Evolutionary conservation across 2,797 vertebrate species (phyloP).

Genomic region (Anniella stebbinsi): DNA sequence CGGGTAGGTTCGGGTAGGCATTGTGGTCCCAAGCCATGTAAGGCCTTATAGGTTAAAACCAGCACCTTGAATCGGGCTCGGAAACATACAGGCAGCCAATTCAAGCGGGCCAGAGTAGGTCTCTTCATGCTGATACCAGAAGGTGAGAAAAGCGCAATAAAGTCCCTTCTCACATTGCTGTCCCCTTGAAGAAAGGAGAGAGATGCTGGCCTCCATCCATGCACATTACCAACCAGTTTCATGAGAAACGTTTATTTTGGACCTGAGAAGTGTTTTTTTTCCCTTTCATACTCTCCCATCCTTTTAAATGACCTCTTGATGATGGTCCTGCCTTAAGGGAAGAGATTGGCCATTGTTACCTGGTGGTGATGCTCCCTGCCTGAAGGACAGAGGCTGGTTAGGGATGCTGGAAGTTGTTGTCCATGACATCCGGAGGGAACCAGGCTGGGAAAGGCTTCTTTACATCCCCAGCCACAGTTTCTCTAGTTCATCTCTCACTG

Average conservation of each 20-base stretch:
- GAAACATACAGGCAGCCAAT: too few relatives aligned
- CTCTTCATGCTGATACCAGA: not conserved
- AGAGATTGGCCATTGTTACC: too few relatives aligned
- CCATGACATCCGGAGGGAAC: too few relatives aligned
- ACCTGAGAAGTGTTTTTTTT: not conserved
- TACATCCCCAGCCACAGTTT: not conserved
- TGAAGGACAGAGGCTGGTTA: too few relatives aligned
- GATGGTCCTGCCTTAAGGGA: too few relatives aligned
- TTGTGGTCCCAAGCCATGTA: too few relatives aligned
- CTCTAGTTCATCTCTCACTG: not conserved
- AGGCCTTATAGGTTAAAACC: too few relatives aligned
- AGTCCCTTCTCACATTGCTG: not conserved
- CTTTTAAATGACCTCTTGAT: not conserved
- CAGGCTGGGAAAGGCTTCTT: not conserved
- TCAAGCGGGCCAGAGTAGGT: too few relatives aligned
- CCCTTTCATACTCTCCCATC: not conserved
- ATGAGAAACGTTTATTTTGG: not conserved
- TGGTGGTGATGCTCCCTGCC: too few relatives aligned
- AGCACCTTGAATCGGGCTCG: too few relatives aligned
- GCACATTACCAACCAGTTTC: not conserved
- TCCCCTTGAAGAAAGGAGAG: not conserved
- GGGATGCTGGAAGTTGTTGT: too few relatives aligned
- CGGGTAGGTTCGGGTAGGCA: too few relatives aligned
- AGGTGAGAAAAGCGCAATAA: not conserved
- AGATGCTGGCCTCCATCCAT: not conserved